Percentiles rank a stretch among this genome's conserved stretches.
These are phyloP conservation scores for Morelia viridis DNA, from an alignment of 2,797 vertebrate genomes.

Conservation along the genomic window DNA sequence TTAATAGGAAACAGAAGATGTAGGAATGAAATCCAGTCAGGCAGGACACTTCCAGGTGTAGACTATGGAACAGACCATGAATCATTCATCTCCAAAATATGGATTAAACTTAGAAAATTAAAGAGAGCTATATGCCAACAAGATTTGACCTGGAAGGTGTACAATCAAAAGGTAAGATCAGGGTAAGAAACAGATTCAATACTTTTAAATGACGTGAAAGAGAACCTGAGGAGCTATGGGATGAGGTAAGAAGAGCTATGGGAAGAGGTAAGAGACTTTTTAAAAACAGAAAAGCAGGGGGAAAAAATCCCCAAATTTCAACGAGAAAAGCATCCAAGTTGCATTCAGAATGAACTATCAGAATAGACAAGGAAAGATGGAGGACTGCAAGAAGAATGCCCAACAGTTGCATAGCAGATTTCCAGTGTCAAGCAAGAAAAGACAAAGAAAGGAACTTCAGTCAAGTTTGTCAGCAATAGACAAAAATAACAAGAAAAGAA, in stretches of 20 bases:
- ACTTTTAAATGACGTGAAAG: not conserved
- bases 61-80: not conserved
- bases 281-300: not conserved
- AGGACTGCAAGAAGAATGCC: too few species aligned
- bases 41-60: not conserved
- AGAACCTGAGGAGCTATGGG: not conserved
- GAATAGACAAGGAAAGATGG: too few species aligned
- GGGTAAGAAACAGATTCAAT: not conserved
- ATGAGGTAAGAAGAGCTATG: too few species aligned
- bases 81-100: not conserved
- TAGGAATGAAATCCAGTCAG: not conserved
- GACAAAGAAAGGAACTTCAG: too few species aligned
- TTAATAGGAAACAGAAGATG: not conserved
- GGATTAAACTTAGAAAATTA: not conserved
- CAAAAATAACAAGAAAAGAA: too few species aligned
- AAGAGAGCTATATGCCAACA: not conserved
- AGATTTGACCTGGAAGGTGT: not conserved
- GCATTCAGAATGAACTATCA: too few species aligned
- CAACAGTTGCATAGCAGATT: too few species aligned
- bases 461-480: too few species aligned
- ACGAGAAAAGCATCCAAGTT: too few species aligned
- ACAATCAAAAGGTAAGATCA: not conserved
- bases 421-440: too few species aligned
- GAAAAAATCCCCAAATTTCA: not conserved
- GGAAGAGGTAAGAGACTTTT: not conserved